These are phyloP conservation scores for Paraplagusia blochii DNA, from an alignment of 2,113 vertebrate genomes.

Conservation along the genomic window DNA sequence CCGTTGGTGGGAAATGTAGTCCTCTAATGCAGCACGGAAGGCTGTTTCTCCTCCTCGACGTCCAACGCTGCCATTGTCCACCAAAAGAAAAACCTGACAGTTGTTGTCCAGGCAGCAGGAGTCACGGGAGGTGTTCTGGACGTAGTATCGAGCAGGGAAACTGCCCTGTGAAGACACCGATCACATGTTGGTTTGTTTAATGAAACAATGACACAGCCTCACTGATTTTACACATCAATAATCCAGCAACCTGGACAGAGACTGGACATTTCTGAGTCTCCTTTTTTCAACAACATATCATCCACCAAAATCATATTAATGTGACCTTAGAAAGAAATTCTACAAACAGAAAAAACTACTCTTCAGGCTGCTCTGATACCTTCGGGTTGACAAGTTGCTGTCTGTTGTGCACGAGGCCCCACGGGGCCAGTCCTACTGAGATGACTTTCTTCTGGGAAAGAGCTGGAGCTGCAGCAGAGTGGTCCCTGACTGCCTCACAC, in stretches of 20 bases:
- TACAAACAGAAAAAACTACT: not conserved
- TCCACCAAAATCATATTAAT: too few relatives aligned
- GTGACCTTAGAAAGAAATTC: too few relatives aligned
- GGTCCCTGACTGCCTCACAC: constrained; percentile 85
- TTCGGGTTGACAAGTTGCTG: constrained; percentile 77
- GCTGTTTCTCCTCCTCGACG: constrained; percentile 73
- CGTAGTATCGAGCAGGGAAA: constrained; percentile 80
- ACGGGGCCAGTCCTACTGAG: constrained; percentile 83
- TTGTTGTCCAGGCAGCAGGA: constrained; percentile 82
- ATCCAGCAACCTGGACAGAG: too few relatives aligned
- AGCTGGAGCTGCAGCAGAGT: constrained; percentile 76
- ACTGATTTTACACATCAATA: too few relatives aligned
- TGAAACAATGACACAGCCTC: too few relatives aligned
- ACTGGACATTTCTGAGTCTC: too few relatives aligned
- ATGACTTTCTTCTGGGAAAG: constrained; percentile 78
- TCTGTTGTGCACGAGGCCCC: constrained; percentile 82
- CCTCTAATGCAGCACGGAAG: constrained; percentile 82
- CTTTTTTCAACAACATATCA: too few relatives aligned
- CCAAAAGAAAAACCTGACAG: constrained; percentile 86
- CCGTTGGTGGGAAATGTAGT: constrained; percentile 83
- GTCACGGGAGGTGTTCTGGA: constrained; percentile 51
- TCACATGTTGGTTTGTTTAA: not conserved
- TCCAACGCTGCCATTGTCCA: constrained; percentile 83
- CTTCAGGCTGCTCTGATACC: constrained; percentile 56
- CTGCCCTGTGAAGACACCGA: constrained; percentile 73